A percentile compares a stretch with the other conserved stretches of the same genome.
These are phyloP conservation scores for Zenarchopterus dispar DNA, from an alignment of 2,797 vertebrate species.

Conservation along the genomic window DNA sequence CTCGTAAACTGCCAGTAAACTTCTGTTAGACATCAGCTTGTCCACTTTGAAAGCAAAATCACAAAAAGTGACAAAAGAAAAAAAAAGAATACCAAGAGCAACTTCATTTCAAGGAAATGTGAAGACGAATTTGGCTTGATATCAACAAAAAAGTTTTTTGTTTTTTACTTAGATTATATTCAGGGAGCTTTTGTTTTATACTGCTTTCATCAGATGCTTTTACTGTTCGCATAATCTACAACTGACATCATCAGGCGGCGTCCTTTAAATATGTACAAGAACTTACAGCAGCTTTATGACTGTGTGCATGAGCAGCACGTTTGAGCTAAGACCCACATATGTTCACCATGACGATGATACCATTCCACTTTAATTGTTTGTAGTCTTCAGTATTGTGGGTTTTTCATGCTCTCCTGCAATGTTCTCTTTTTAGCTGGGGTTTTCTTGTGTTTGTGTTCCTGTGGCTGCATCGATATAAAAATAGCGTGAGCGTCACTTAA, in stretches of 20 bases:
- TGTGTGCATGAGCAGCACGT: too few species aligned
- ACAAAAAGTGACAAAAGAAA: neutral
- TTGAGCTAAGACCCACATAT: neutral
- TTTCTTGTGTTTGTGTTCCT: neutral
- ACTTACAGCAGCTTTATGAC: neutral
- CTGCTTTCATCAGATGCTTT: too few species aligned
- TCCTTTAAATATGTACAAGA: too few species aligned
- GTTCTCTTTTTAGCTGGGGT: neutral
- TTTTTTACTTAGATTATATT: too few species aligned
- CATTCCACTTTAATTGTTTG: neutral
- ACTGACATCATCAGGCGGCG: too few species aligned
- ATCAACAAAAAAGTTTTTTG: too few species aligned
- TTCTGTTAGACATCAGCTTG: neutral
- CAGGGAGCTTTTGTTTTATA: too few species aligned
- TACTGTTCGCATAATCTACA: too few species aligned
- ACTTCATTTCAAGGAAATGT: too few species aligned
- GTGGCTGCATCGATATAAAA: neutral
- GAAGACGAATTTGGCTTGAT: too few species aligned
- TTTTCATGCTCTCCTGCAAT: too few species aligned
- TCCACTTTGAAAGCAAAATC: constrained; percentile 16
- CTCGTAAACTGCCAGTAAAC: constrained; percentile 22
- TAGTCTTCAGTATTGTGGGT: too few species aligned
- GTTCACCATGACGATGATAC: neutral
- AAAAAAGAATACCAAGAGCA: neutral
- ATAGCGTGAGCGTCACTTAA: constrained; percentile 2